phyloP scores from a whole-genome alignment of 1,140 invertebrate genomes.

The Hestina assimilis region DNA sequence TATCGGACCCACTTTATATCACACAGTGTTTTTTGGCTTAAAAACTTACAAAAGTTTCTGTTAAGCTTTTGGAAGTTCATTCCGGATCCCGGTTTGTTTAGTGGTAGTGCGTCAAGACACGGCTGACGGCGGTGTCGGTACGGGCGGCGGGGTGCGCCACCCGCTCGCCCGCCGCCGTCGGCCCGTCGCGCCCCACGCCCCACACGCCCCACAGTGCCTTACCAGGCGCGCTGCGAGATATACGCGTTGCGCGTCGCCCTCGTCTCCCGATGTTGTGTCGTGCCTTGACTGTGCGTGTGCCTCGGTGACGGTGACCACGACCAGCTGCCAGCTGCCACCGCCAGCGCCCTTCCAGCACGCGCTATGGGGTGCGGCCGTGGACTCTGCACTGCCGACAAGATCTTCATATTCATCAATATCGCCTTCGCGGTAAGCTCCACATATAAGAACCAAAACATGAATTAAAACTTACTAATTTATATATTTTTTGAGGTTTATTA shows the following conservation, averaged over 20 bases:
- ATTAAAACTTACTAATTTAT: conserved; percentile 17
- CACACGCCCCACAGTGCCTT: conserved; percentile 46
- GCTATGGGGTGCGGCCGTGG: conserved; percentile 57
- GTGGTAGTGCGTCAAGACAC: too few species aligned
- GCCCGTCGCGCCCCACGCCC: conserved; percentile 15
- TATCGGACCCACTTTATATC: too few species aligned
- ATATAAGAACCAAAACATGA: conserved; percentile 23
- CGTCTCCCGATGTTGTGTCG: conserved; percentile 24
- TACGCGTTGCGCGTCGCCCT: conserved; percentile 15
- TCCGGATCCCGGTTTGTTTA: too few species aligned
- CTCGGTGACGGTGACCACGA: conserved; percentile 16
- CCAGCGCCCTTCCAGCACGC: conserved; percentile 4
- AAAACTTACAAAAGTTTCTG: too few species aligned
- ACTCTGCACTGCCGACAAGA: conserved; percentile 59
- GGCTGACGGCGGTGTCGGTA: conserved; percentile 8
- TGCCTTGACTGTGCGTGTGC: conserved; percentile 19
- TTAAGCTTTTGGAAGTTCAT: too few species aligned
- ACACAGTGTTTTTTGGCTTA: too few species aligned
- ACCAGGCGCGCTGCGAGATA: conserved; percentile 35
- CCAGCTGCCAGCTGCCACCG: conserved; percentile 1
- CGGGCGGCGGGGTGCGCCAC: conserved; percentile 8
- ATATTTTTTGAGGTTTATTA: not conserved
- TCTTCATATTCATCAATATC: conserved; percentile 73
- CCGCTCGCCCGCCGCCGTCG: not conserved
- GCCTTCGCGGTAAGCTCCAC: conserved; percentile 60